Evolutionary conservation across 53 echinoderm and acorn worm species (phyloP).

Genomic region (Henricia sp.): DNA sequence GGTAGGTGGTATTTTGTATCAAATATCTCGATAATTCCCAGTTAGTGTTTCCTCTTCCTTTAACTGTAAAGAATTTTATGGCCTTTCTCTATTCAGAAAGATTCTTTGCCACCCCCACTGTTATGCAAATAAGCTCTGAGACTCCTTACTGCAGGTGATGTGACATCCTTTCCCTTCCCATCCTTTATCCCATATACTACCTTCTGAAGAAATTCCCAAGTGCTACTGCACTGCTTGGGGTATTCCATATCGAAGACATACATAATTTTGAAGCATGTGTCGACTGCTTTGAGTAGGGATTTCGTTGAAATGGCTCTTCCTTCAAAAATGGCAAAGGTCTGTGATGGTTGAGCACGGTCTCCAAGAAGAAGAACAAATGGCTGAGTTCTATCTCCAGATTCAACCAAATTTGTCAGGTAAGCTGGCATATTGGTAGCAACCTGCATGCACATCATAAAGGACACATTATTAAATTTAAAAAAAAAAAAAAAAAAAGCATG

Average conservation of each 20-base stretch:
- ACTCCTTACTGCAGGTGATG: slow-evolving; percentile 65
- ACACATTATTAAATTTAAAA: too few species aligned
- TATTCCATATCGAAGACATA: slow-evolving; percentile 69
- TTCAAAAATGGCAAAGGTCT: slow-evolving; percentile 66
- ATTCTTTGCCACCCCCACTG: background rate
- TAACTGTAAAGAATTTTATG: too few species aligned
- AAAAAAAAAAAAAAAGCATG: too few species aligned
- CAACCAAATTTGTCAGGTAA: slow-evolving; percentile 41
- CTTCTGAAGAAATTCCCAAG: slow-evolving; percentile 78
- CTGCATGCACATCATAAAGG: slow-evolving; percentile 33
- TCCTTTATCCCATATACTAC: slow-evolving; percentile 63
- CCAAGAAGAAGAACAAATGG: slow-evolving; percentile 72
- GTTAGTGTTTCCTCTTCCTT: too few species aligned
- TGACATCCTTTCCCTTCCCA: slow-evolving; percentile 57
- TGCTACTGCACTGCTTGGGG: slow-evolving; percentile 60
- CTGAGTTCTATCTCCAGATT: slow-evolving; percentile 56
- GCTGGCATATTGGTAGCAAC: slow-evolving; percentile 68
- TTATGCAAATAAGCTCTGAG: slow-evolving; percentile 65
- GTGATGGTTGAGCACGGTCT: slow-evolving; percentile 18
- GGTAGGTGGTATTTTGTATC: too few species aligned
- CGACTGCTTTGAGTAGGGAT: slow-evolving; percentile 71
- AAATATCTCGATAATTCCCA: too few species aligned
- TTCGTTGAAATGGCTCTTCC: slow-evolving; percentile 55
- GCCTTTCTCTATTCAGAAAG: too few species aligned
- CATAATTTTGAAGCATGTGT: slow-evolving; percentile 62